Percentiles rank a stretch among this genome's conserved stretches.
phyloP scores from a whole-genome alignment of 2,797 vertebrate species.

The Dromococcyx pavoninus region DNA sequence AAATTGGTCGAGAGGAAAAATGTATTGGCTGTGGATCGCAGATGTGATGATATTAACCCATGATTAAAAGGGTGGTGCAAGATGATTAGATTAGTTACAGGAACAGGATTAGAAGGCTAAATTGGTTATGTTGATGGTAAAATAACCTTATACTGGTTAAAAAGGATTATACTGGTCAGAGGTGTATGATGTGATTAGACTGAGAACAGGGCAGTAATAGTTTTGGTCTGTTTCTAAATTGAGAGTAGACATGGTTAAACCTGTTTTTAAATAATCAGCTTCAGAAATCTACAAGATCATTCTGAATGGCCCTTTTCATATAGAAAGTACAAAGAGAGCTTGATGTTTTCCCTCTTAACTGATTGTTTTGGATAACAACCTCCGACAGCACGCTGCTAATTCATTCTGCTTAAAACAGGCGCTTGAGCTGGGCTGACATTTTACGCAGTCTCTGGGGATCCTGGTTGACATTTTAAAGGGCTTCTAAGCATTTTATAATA shows the following conservation, averaged over 20 bases:
- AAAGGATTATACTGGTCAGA: constrained; percentile 59
- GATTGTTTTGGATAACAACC: constrained; percentile 83
- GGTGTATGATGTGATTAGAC: constrained; percentile 62
- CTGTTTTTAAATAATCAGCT: constrained; percentile 70
- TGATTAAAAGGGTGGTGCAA: constrained; percentile 45
- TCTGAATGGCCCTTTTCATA: constrained; percentile 73
- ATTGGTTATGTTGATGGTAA: constrained; percentile 56
- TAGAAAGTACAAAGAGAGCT: constrained; percentile 76
- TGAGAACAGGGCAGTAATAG: constrained; percentile 52
- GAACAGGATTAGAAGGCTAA: constrained; percentile 58
- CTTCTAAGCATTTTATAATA: constrained; percentile 99
- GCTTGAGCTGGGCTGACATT: constrained; percentile 94
- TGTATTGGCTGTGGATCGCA: constrained; percentile 22
- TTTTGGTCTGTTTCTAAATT: constrained; percentile 63
- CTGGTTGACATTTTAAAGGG: constrained; percentile 99
- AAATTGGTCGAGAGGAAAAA: constrained; percentile 25
- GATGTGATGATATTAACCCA: constrained; percentile 36
- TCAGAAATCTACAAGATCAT: constrained; percentile 72
- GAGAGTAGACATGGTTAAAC: constrained; percentile 55
- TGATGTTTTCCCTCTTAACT: constrained; percentile 77
- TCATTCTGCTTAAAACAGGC: constrained; percentile 98
- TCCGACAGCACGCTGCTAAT: constrained; percentile 84
- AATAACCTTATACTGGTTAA: constrained; percentile 50
- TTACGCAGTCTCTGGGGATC: constrained; percentile 92
- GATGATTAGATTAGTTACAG: constrained; percentile 66